Evolutionary conservation across 2,888 invertebrate genomes (phyloP).

Genomic region (Drosophila rellima): DNA sequence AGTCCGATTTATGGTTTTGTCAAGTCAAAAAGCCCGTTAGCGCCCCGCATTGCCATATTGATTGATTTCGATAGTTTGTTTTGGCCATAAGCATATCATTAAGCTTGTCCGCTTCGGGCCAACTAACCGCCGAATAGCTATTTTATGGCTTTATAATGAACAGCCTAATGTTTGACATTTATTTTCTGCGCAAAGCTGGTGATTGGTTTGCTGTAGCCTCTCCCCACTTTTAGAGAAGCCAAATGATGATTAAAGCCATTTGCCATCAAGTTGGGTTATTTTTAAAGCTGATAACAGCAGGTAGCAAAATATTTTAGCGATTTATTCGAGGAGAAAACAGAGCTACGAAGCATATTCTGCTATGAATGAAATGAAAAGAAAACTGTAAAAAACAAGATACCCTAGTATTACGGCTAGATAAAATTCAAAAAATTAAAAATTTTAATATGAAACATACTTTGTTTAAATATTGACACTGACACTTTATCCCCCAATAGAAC

Average conservation of each 20-base stretch:
- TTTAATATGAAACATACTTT: background rate
- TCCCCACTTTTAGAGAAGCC: constrained; percentile 7
- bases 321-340: background rate
- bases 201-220: constrained; percentile 22
- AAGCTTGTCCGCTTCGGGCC: constrained; percentile 37
- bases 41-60: constrained; percentile 51
- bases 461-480: background rate
- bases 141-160: constrained; percentile 58
- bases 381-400: background rate
- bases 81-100: constrained; percentile 52
- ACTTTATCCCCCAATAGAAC: background rate
- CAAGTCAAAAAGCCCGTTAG: constrained; percentile 65
- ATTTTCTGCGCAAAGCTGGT: constrained; percentile 18
- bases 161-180: constrained; percentile 49
- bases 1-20: constrained; percentile 47
- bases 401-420: background rate
- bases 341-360: background rate
- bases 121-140: constrained; percentile 16
- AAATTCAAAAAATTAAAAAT: background rate
- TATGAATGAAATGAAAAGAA: background rate
- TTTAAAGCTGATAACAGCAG: constrained; percentile 11
- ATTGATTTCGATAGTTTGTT: constrained; percentile 62
- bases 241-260: constrained; percentile 11
- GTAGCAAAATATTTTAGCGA: constrained; percentile 1
- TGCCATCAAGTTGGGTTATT: background rate